phyloP scores from a whole-genome alignment of 2,797 vertebrate species.

The Australoheros facetus region DNA sequence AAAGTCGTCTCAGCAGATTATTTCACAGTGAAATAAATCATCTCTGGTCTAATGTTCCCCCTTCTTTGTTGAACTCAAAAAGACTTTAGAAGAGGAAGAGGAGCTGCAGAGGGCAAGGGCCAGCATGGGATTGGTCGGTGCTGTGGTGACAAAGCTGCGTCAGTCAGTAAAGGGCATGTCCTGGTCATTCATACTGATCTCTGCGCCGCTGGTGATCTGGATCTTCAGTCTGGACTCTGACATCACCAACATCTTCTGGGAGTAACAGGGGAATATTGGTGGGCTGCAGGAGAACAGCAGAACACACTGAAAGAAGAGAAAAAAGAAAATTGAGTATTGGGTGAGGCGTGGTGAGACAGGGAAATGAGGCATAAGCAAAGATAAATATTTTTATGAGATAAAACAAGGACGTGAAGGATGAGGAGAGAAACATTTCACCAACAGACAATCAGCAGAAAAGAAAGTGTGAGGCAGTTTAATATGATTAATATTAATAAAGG shows the following conservation, averaged over 20 bases:
- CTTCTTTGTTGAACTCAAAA: neutral
- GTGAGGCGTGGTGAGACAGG: neutral
- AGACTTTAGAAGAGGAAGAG: constrained; percentile 73
- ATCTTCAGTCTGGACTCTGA: constrained; percentile 87
- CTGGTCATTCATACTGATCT: constrained; percentile 81
- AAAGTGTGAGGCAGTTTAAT: neutral
- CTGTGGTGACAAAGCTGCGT: constrained; percentile 29
- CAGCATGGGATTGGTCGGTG: neutral
- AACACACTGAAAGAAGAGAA: neutral
- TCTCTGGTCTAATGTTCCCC: neutral
- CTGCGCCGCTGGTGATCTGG: constrained; percentile 78
- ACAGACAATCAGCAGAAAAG: neutral
- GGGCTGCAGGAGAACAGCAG: neutral
- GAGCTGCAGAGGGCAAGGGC: constrained; percentile 43
- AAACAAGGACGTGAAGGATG: neutral
- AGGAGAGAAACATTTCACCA: neutral
- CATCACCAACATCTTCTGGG: constrained; percentile 85
- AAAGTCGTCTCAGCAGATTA: neutral
- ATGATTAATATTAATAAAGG: neutral
- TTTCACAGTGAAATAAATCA: neutral
- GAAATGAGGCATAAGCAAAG: neutral
- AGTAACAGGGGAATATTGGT: constrained; percentile 20
- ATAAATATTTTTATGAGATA: neutral
- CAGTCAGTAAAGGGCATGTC: constrained; percentile 75
- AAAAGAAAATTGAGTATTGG: neutral